Evolutionary conservation across 1,140 invertebrate species (phyloP), one percentile per base, ranked within the genome.

Genomic region (Eufriesea mexicana): DNA sequence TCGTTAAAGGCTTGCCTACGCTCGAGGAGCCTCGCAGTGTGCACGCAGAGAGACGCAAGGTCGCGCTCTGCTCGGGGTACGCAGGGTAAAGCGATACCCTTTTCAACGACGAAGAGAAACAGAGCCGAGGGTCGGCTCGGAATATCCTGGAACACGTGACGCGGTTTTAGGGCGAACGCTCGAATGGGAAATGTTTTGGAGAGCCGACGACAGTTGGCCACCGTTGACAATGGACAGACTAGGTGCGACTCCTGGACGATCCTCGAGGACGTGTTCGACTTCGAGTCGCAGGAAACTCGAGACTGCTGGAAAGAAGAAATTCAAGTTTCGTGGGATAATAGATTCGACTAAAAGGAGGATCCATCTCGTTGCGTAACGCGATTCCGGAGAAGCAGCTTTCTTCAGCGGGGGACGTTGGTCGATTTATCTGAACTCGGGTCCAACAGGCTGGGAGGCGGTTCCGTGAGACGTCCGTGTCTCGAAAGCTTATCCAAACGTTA

Each of bases 1-100:
- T 20, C 6, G 78, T 45, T 35, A 87, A 87, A 87, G 80, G 66
- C 82, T 86, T 80, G 61, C 59, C 71, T 35, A 16, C 47, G 10
- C 67, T 62, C 45, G 23, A n/a, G 12, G 10, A 51, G 35, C 62
- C 28, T 76, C 10, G 23, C 51, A 54, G 62, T 47, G 72, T 20
- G 72, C 72, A 77, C 35, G 49, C 51, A n/a, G 73, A 6, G 45
- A 71, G 70, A 71, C 12, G 47, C 84, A 79, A 88, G 82, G 77
- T 55, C 66, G 51, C 0, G 55, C 47, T 18, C 14, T 10, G 10
- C 25, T n/a, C 47, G 35, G 12, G 47, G 49, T 25, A 55, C 1
- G 16, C 23, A 4, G 62, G n/a, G 18, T 18, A 9, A 35, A n/a
- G 51, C 71, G 61, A 57, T 67, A 74, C 61, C 35, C 14, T 16